phyloP scores from a whole-genome alignment of 2,797 vertebrate genomes.

The Poecilia velifera region DNA sequence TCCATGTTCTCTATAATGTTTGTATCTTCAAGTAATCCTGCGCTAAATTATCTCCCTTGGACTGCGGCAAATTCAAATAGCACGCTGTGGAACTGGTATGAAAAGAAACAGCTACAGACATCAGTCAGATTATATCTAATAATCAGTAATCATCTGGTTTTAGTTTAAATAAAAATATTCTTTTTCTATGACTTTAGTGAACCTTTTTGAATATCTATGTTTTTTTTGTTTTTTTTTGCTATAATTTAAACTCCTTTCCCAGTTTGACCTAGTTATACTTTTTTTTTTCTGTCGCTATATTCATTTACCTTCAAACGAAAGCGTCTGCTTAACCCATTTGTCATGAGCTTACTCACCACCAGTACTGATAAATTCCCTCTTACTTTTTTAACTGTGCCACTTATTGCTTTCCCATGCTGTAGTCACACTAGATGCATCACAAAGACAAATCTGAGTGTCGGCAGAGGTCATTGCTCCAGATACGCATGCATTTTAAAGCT shows the following conservation, averaged over 20 bases:
- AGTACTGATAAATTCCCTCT: slow-evolving; percentile 66
- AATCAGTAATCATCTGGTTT: background rate
- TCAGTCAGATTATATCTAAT: background rate
- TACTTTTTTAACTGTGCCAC: slow-evolving; percentile 71
- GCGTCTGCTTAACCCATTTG: slow-evolving; percentile 73
- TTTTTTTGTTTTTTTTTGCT: slow-evolving; percentile 7
- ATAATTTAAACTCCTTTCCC: slow-evolving; percentile 35
- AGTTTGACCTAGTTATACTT: slow-evolving; percentile 61
- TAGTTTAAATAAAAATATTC: background rate
- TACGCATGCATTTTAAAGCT: slow-evolving; percentile 61
- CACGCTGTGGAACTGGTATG: background rate
- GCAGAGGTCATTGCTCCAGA: slow-evolving; percentile 67
- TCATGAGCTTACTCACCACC: slow-evolving; percentile 48
- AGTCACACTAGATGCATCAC: slow-evolving; percentile 66
- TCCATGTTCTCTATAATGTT: slow-evolving; percentile 14
- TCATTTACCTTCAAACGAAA: slow-evolving; percentile 66
- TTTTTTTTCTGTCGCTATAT: slow-evolving; percentile 40
- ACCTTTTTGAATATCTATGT: slow-evolving; percentile 1
- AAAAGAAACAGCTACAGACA: slow-evolving; percentile 6
- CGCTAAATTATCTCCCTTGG: background rate
- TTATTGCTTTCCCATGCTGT: slow-evolving; percentile 64
- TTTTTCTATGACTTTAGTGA: background rate
- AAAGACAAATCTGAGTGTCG: slow-evolving; percentile 65
- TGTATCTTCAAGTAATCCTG: slow-evolving; percentile 20
- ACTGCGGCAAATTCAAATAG: background rate